A percentile compares a stretch with the other conserved stretches of the same genome.
These are phyloP conservation scores for Latrodectus geometricus DNA, from an alignment of 1,140 invertebrate species.

Conservation along the genomic window DNA sequence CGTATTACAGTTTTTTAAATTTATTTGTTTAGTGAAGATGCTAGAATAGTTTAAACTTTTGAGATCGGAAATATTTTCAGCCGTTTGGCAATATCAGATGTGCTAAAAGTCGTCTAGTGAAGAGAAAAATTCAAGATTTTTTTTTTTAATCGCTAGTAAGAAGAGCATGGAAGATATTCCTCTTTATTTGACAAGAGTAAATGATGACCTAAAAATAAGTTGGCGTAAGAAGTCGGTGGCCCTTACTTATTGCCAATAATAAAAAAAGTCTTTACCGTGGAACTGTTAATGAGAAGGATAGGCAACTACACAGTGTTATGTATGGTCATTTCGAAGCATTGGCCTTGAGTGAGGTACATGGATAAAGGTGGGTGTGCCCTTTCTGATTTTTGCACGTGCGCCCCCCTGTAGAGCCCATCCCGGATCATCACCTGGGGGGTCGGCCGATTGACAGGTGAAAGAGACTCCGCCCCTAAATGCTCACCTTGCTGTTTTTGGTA, in stretches of 20 bases:
- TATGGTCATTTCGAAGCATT: constrained; percentile 53
- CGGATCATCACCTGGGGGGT: constrained; percentile 60
- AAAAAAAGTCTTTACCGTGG: constrained; percentile 44
- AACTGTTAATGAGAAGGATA: constrained; percentile 61
- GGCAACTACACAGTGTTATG: constrained; percentile 48
- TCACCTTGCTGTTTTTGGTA: constrained; percentile 59
- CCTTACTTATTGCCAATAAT: not conserved
- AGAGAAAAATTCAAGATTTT: no score
- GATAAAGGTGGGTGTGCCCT: constrained; percentile 57
- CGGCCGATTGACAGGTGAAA: constrained; percentile 56
- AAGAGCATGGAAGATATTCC: no score
- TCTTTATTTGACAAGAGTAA: not conserved
- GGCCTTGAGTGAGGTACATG: constrained; percentile 43
- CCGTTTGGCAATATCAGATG: no score
- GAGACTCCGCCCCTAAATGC: constrained; percentile 48
- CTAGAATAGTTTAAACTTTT: no score
- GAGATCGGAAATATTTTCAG: no score
- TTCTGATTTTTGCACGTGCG: constrained; percentile 60
- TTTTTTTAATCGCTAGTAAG: no score
- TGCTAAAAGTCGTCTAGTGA: no score
- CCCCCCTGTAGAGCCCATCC: constrained; percentile 55
- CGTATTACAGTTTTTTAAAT: no score
- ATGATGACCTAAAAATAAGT: not conserved
- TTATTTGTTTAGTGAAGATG: no score
- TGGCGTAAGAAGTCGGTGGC: not conserved